Percentiles rank a stretch among this genome's conserved stretches.
phyloP scores from a whole-genome alignment of 2,888 invertebrate species.

The Caenorhabditis sp. region DNA sequence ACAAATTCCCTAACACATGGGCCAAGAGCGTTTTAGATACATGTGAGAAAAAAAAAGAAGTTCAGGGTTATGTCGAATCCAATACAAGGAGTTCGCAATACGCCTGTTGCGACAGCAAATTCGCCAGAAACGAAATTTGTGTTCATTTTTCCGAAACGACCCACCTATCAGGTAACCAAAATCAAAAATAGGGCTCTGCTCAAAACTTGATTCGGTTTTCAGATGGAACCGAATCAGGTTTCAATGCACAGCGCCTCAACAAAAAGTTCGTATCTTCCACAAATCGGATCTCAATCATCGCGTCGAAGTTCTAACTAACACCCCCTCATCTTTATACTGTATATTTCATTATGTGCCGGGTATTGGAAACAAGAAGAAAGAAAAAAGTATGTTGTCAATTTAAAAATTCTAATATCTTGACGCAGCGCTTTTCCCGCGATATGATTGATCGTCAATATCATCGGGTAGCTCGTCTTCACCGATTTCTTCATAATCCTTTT shows the following conservation, averaged over 20 bases:
- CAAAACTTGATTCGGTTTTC: not conserved
- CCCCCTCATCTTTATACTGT: not conserved
- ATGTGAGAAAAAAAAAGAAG: too few species aligned
- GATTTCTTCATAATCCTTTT: conserved; percentile 58
- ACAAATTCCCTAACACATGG: too few species aligned
- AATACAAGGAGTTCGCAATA: not conserved
- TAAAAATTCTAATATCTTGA: conserved; percentile 16
- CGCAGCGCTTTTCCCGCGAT: conserved; percentile 23
- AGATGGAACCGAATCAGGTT: conserved; percentile 12
- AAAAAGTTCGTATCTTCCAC: conserved; percentile 34
- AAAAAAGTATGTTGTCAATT: not conserved
- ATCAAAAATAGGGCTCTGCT: too few species aligned
- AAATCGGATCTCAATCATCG: not conserved
- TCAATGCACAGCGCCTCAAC: conserved; percentile 30
- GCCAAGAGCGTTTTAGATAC: too few species aligned
- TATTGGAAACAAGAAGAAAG: not conserved
- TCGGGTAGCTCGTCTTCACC: conserved; percentile 53
- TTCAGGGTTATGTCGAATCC: not conserved
- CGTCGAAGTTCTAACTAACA: conserved; percentile 27
- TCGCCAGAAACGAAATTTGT: conserved; percentile 22
- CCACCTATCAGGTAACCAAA: conserved; percentile 26
- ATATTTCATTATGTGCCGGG: conserved; percentile 4
- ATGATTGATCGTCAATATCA: conserved; percentile 45
- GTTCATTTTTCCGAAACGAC: conserved; percentile 33
- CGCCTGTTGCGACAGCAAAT: not conserved